Evolutionary conservation across 2,888 invertebrate genomes (phyloP).

Genomic region (Hedya salicella): DNA sequence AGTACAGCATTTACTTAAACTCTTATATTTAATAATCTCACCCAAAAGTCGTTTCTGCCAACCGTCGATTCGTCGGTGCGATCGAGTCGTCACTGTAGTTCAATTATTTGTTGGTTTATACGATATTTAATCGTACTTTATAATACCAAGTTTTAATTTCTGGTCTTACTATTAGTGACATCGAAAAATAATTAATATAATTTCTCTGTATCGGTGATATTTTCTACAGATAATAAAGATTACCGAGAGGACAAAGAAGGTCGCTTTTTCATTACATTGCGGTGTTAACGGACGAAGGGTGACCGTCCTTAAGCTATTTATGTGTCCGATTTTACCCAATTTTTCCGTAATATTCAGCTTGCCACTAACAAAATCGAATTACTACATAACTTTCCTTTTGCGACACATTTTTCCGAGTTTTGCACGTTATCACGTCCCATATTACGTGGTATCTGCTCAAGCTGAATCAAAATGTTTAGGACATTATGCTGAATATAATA

Average conservation of each 20-base stretch:
- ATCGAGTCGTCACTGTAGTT: too few relatives aligned
- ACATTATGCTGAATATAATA: too few relatives aligned
- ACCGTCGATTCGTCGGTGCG: too few relatives aligned
- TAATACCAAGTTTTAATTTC: too few relatives aligned
- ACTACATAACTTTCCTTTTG: not conserved
- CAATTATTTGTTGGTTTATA: too few relatives aligned
- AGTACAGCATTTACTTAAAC: too few relatives aligned
- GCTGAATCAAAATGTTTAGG: too few relatives aligned
- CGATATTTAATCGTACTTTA: too few relatives aligned
- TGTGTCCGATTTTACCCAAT: slow-evolving; percentile 26
- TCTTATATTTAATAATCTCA: too few relatives aligned
- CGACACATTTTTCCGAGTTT: not conserved
- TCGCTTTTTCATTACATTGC: slow-evolving; percentile 31
- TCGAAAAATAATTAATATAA: not conserved
- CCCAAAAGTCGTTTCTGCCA: too few relatives aligned
- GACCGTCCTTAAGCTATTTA: slow-evolving; percentile 30
- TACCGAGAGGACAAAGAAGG: slow-evolving; percentile 3
- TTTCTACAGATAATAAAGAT: slow-evolving; percentile 15
- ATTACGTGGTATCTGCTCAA: not conserved
- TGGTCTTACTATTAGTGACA: too few relatives aligned
- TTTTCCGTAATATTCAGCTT: slow-evolving; percentile 24
- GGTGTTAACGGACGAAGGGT: slow-evolving; percentile 34
- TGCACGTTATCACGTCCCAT: not conserved
- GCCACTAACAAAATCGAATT: slow-evolving; percentile 24
- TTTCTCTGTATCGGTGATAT: slow-evolving; percentile 15